phyloP scores from a whole-genome alignment of 2,888 invertebrate species.

The Orchestes rusci region DNA sequence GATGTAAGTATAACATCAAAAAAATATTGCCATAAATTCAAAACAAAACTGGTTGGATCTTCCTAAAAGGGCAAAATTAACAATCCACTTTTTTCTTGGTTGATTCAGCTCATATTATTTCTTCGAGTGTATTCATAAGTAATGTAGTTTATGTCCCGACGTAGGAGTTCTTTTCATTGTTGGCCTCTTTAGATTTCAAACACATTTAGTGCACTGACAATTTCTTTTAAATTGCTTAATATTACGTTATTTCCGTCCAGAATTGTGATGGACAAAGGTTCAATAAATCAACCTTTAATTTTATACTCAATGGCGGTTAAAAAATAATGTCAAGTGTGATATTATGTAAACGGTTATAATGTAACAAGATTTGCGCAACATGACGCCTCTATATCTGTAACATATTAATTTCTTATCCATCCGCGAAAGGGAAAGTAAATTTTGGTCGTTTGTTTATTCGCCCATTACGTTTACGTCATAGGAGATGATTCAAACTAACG shows the following conservation, averaged over 20 bases:
- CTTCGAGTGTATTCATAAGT: too few species aligned
- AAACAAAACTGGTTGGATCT: too few species aligned
- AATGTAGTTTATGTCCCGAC: too few species aligned
- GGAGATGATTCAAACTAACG: too few species aligned
- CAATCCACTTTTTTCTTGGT: too few species aligned
- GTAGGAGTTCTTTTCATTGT: constrained; percentile 19
- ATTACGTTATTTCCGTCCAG: constrained; percentile 20
- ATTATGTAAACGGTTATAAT: constrained; percentile 15
- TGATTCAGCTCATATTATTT: too few species aligned
- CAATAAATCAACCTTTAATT: constrained; percentile 22
- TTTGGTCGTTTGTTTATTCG: too few species aligned
- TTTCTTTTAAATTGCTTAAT: constrained; percentile 21
- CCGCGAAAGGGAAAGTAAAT: neutral
- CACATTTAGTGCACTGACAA: constrained; percentile 17
- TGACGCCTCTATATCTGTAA: constrained; percentile 15
- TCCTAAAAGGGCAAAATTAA: too few species aligned
- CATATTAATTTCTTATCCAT: constrained; percentile 10
- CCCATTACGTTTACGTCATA: too few species aligned
- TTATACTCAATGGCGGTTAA: constrained; percentile 11
- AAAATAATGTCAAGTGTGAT: constrained; percentile 24
- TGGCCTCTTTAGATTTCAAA: constrained; percentile 18
- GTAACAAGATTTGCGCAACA: constrained; percentile 14
- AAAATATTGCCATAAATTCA: too few species aligned
- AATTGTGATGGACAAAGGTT: constrained; percentile 15
- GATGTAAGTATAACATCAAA: too few species aligned